A percentile compares a stretch with the other conserved stretches of the same genome.
Evolutionary conservation across 2,113 vertebrate genomes (phyloP).

Genomic region (Cololabis saira): DNA sequence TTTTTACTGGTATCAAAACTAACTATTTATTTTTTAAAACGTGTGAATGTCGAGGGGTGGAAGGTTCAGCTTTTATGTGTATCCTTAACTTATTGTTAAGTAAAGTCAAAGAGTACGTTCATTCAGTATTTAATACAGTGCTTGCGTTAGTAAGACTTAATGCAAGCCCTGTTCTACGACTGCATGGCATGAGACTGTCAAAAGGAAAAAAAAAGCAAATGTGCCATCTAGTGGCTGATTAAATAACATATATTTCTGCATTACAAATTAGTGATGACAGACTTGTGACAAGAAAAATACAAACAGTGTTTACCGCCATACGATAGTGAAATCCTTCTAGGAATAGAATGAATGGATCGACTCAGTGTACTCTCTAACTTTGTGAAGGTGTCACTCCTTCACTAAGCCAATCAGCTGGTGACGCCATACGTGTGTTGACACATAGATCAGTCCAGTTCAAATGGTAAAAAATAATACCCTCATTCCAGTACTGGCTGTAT

Average conservation of each 20-base stretch:
- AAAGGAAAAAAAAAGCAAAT: slow-evolving; percentile 12
- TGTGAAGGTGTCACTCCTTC: slow-evolving; percentile 39
- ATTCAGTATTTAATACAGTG: neutral
- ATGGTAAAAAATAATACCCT: slow-evolving; percentile 27
- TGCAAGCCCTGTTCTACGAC: neutral
- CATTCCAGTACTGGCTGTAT: slow-evolving; percentile 7
- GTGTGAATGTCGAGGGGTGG: neutral
- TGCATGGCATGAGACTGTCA: neutral
- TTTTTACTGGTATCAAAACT: too few species aligned
- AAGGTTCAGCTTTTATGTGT: neutral
- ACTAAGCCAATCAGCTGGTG: slow-evolving; percentile 64
- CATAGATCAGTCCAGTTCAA: slow-evolving; percentile 34
- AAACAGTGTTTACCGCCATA: neutral
- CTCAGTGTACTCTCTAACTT: slow-evolving; percentile 21
- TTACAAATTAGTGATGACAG: neutral
- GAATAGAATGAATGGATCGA: slow-evolving; percentile 42
- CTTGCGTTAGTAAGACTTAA: too few species aligned
- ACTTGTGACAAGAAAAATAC: neutral
- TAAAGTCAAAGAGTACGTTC: neutral
- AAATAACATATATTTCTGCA: neutral
- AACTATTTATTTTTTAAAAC: neutral
- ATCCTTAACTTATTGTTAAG: neutral
- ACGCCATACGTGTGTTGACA: slow-evolving; percentile 37
- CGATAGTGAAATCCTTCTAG: neutral
- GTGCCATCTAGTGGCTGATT: slow-evolving; percentile 63